Conservation (phyloP, 2,888 invertebrate genomes). For the Diadegma fenestrale region DNA sequence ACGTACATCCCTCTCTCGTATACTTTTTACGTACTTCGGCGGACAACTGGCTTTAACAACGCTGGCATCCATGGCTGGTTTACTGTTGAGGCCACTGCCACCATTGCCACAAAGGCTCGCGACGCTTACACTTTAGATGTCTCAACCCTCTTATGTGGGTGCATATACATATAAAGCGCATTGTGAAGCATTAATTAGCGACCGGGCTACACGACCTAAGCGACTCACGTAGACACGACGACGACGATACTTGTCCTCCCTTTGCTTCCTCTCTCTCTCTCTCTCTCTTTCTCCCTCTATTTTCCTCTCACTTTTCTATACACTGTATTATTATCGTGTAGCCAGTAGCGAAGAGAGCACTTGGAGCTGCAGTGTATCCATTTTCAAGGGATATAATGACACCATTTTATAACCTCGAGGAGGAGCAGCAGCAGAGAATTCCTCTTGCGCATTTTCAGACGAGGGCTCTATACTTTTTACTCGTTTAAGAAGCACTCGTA, state of each 20-base stretch:
- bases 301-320: constrained; percentile 20
- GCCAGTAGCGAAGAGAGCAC: constrained; percentile 35
- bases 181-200: constrained; percentile 67
- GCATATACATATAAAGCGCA: constrained; percentile 65
- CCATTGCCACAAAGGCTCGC: constrained; percentile 47
- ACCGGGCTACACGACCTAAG: constrained; percentile 57
- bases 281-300: constrained; percentile 12
- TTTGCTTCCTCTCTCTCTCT: neutral
- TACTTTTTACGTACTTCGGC: constrained; percentile 23
- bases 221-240: constrained; percentile 47
- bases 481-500: constrained; percentile 22
- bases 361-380: constrained; percentile 55
- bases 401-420: constrained; percentile 58
- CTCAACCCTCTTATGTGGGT: constrained; percentile 55
- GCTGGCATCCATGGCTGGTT: constrained; percentile 40
- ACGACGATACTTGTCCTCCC: constrained; percentile 37
- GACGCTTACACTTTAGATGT: constrained; percentile 50
- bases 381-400: constrained; percentile 64
- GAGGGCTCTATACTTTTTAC: constrained; percentile 44
- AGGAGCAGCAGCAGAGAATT: constrained; percentile 30
- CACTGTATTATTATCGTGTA: constrained; percentile 44
- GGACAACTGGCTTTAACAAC: constrained; percentile 34
- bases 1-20: constrained; percentile 1
- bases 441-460: constrained; percentile 25
- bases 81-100: constrained; percentile 46